These are phyloP conservation scores for Drosophila rubida DNA, from an alignment of 2,888 invertebrate genomes.

Conservation along the genomic window DNA sequence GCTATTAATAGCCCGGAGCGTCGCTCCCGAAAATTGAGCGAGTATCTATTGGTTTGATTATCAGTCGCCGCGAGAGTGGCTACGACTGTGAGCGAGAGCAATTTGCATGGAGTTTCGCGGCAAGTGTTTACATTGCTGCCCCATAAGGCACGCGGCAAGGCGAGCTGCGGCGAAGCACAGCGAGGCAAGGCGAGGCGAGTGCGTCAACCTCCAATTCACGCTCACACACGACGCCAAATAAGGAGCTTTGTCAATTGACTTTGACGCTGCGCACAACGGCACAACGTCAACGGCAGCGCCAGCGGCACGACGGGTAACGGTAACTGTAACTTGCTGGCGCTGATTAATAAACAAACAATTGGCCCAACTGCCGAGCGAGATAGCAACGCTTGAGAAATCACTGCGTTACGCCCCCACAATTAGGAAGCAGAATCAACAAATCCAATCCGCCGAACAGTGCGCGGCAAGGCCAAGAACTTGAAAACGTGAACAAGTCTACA, in stretches of 20 bases:
- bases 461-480: slow-evolving; percentile 44
- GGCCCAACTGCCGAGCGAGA: background rate
- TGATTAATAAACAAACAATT: slow-evolving; percentile 70
- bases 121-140: slow-evolving; percentile 40
- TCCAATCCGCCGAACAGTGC: slow-evolving; percentile 27
- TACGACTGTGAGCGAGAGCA: slow-evolving; percentile 32
- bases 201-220: slow-evolving; percentile 67
- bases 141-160: slow-evolving; percentile 5
- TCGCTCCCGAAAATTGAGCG: slow-evolving; percentile 15
- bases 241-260: slow-evolving; percentile 48
- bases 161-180: slow-evolving; percentile 46
- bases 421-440: slow-evolving; percentile 63
- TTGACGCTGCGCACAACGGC: slow-evolving; percentile 56
- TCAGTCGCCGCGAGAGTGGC: slow-evolving; percentile 5
- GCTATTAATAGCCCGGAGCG: slow-evolving; percentile 62
- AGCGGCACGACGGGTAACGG: slow-evolving; percentile 23
- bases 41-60: slow-evolving; percentile 21
- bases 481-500: background rate
- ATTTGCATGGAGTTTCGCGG: slow-evolving; percentile 44
- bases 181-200: slow-evolving; percentile 54
- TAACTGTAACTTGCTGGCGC: slow-evolving; percentile 50
- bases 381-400: slow-evolving; percentile 69
- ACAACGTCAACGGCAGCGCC: no score
- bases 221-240: slow-evolving; percentile 39
- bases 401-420: slow-evolving; percentile 67